These are phyloP conservation scores for Phanerotoma sp. DNA, from an alignment of 2,888 invertebrate genomes.

Conservation along the genomic window DNA sequence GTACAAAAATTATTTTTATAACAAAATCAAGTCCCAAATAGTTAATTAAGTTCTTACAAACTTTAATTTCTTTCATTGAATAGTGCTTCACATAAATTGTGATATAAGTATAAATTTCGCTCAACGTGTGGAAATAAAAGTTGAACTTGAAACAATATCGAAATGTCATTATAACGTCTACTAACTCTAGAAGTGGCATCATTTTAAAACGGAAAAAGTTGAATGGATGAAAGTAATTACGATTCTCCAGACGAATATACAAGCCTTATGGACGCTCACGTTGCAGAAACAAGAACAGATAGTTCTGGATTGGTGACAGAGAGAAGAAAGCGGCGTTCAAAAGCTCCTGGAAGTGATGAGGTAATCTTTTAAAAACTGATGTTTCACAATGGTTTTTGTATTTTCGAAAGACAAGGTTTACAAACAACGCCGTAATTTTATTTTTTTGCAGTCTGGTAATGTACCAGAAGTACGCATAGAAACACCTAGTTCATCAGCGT, in stretches of 20 bases:
- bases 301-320: constrained; percentile 59
- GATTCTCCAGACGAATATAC: constrained; percentile 73
- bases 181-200: neutral
- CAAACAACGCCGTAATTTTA: too few species aligned
- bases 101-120: too few species aligned
- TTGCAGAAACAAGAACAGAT: constrained; percentile 66
- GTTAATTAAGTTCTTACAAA: too few species aligned
- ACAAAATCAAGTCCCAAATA: too few species aligned
- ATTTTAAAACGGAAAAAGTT: constrained; percentile 28
- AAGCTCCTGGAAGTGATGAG: constrained; percentile 53
- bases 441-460: constrained; percentile 53
- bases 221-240: constrained; percentile 62
- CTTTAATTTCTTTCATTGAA: too few species aligned
- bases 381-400: too few species aligned
- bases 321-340: constrained; percentile 62
- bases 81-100: too few species aligned
- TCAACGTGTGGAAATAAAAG: too few species aligned
- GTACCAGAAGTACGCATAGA: constrained; percentile 57
- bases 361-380: constrained; percentile 47
- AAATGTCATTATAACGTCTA: too few species aligned
- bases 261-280: constrained; percentile 85
- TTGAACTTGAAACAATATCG: too few species aligned
- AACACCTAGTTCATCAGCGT: constrained; percentile 45
- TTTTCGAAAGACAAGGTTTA: neutral
- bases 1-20: too few species aligned